Evolutionary conservation across 2,888 invertebrate species (phyloP), one percentile per base, ranked within the genome.

Genomic region (Steinernema scapterisci): DNA sequence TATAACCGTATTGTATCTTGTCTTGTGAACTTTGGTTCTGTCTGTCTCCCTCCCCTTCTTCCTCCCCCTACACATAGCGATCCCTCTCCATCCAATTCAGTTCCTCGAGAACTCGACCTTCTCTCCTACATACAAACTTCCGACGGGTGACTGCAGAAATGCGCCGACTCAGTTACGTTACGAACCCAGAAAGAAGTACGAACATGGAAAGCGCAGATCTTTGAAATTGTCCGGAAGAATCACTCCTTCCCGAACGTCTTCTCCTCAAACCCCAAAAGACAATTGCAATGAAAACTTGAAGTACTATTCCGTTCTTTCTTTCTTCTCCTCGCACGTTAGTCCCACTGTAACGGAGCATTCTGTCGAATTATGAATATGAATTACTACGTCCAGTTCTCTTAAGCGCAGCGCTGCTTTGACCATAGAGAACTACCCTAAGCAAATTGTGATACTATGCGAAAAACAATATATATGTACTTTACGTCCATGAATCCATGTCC

Each of bases 121-220:
- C 23, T 21, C 38, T 13, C 13, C 31, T 16, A 25, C 31, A 27
- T 63, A 63, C 63, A 63, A 63, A 63, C 63, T 63, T 63, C 25
- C 31, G 27, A 63, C 63, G 63, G 63, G 63, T 63, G 63, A 63
- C 23, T 63, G 63, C 63, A 63, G 63, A 63, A 63, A 38, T 21
- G 63, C 63, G 27, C 63, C 63, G 63, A 16, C 25, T 63, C 63
- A 63, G 19, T 19, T 48, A n/a, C 19, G 19, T 16, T 7, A 16
- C 48, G 48, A 48, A 48, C 27, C n/a, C 63, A 31, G 31, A 63
- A 63, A 31, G 63, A 63, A 63, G 63, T n/a, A 5, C 27, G 38
- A 27, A 63, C 16, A n/a, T 63, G 63, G 63, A 63, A 63, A 31
- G 63, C 38, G 63, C 63, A 63, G 19, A 21, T 63, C 63, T 25